Percentiles rank a stretch among this genome's conserved stretches.
phyloP scores from a whole-genome alignment of 2,888 invertebrate species.

The Hymenopus coronatus region DNA sequence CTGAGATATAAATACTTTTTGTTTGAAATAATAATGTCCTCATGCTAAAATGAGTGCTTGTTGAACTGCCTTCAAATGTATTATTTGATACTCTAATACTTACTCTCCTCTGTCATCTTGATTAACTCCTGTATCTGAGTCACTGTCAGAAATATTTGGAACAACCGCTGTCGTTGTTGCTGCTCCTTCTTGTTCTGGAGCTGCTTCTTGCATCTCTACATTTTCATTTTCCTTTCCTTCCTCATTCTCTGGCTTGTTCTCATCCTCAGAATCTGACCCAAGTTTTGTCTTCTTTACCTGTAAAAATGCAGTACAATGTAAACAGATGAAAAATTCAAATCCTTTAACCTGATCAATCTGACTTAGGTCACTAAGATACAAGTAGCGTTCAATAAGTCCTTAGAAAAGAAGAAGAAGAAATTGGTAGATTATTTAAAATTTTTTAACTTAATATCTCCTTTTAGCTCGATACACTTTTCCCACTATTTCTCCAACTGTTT shows the following conservation, averaged over 20 bases:
- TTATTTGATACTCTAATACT: no score
- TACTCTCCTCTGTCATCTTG: conserved; percentile 35
- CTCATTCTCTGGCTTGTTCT: conserved; percentile 37
- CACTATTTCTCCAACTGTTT: no score
- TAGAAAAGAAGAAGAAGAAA: background rate
- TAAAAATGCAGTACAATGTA: background rate
- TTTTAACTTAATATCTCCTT: no score
- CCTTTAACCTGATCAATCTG: background rate
- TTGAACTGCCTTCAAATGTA: no score
- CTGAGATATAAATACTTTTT: no score
- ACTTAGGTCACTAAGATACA: background rate
- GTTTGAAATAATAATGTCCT: no score
- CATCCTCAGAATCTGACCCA: conserved; percentile 46
- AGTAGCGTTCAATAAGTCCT: no score
- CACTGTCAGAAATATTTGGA: conserved; percentile 55
- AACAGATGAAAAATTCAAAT: background rate
- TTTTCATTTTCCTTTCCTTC: conserved; percentile 37
- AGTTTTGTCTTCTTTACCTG: conserved; percentile 42
- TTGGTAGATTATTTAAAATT: no score
- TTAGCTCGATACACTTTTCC: no score
- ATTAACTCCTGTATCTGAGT: conserved; percentile 56
- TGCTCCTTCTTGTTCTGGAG: conserved; percentile 41
- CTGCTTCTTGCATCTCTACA: conserved; percentile 37
- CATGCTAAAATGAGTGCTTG: no score
- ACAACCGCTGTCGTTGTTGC: conserved; percentile 41